Evolutionary conservation across 2,113 vertebrate species (phyloP), one percentile per base, ranked within the genome.

Genomic region (Cephalopterus ornatus): DNA sequence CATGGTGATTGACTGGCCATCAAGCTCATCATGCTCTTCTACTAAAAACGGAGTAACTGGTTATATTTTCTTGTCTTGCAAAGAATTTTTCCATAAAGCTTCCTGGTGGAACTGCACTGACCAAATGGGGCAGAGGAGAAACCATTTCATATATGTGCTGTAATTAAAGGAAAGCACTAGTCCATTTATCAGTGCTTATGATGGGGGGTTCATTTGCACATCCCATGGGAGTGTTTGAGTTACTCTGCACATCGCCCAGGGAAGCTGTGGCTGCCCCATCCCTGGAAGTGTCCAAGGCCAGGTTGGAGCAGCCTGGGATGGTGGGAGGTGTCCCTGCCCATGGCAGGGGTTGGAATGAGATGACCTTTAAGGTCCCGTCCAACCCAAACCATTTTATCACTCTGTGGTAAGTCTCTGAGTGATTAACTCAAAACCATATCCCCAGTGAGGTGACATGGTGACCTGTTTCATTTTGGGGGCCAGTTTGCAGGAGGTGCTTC

Each of bases 81-180:
- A 66, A 73, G 39, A 30, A 26, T 9, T 53, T 84, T 67, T 56
- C 21, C 1, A 3, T 23, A 4, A 0, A 72, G 67, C 42, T 73
- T 73, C 46, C 78, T 80, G 35, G 27, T 62, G 41, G 35, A 63
- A 3, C 28, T 58, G 58, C 28, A 1, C 24, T 55, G 52, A 73
- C 22, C 44, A 37, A 30, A 27, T 2, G 37, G 50, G 7, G 13
- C 35, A 62, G 32, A 35, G 63, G 23, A 72, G 35, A 72, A 85
- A 18, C 26, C 10, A 5, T 14, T 67, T 28, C 1, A 0, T 28
- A 12, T 1, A 3, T 56, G 9, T 2, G 4, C 23, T 44, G 77
- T 3, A 26, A 18, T n/a, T 56, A 37, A 74, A 52, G n/a, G 55
- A 79, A 74, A 62, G 16, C 58, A 12, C 0, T 0, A 22, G 33